These are phyloP conservation scores for Noctua janthina DNA, from an alignment of 2,888 invertebrate genomes.

Conservation along the genomic window DNA sequence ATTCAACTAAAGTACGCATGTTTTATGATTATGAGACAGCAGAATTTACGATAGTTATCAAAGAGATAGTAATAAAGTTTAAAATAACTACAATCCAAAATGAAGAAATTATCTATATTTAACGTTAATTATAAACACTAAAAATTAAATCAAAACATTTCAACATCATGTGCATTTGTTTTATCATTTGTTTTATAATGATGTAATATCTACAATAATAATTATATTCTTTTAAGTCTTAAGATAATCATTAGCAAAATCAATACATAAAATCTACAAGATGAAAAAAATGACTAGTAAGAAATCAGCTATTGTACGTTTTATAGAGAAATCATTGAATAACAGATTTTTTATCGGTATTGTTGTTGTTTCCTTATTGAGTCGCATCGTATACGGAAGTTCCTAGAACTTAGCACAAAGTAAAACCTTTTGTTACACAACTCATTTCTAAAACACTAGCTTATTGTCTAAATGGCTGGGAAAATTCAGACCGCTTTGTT, in stretches of 20 bases:
- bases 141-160: conserved; percentile 1
- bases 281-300: conserved; percentile 28
- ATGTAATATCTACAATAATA: conserved; percentile 24
- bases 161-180: background rate
- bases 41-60: conserved; percentile 2
- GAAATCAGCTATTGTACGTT: conserved; percentile 48
- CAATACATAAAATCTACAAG: conserved; percentile 23
- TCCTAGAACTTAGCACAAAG: conserved; percentile 40
- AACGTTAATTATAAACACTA: conserved; percentile 22
- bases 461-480: background rate
- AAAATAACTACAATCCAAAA: conserved; percentile 9
- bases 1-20: conserved; percentile 8
- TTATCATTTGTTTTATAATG: conserved; percentile 35
- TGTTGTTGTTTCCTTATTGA: conserved; percentile 60
- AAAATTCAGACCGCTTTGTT: background rate
- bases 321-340: conserved; percentile 53
- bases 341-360: conserved; percentile 51
- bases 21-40: conserved; percentile 1
- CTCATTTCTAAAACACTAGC: conserved; percentile 8
- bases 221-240: background rate
- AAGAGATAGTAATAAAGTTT: conserved; percentile 23
- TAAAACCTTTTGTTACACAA: conserved; percentile 30
- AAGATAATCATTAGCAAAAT: conserved; percentile 22
- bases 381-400: conserved; percentile 52
- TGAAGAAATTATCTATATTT: conserved; percentile 20